Evolutionary conservation across 2,797 vertebrate genomes (phyloP).

Genomic region (Phylloscopus collybita): DNA sequence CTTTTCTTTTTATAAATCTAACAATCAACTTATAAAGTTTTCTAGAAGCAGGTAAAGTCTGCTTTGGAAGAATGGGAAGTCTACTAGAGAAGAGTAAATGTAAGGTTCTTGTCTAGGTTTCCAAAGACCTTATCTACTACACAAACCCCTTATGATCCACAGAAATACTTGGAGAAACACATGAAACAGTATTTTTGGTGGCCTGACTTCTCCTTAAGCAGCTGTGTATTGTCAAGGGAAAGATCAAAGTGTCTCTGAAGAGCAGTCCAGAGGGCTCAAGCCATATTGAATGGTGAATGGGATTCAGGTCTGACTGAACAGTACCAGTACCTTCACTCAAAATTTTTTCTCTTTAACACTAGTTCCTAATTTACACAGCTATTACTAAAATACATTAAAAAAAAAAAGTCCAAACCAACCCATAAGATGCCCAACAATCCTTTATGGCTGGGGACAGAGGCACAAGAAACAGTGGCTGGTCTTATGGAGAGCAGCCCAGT

Average conservation of each 20-base stretch:
- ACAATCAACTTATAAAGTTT: background rate
- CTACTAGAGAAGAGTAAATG: background rate
- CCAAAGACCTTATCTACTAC: background rate
- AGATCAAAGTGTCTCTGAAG: background rate
- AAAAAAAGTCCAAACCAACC: background rate
- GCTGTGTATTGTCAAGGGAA: background rate
- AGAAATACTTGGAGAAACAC: background rate
- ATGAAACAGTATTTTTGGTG: background rate
- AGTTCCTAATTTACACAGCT: background rate
- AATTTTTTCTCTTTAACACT: background rate
- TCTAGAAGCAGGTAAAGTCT: background rate
- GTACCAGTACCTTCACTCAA: background rate
- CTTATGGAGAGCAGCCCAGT: background rate
- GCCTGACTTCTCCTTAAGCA: background rate
- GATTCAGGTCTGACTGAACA: background rate
- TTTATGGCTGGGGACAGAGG: background rate
- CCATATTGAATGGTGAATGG: background rate
- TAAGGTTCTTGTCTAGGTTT: background rate
- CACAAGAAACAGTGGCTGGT: background rate
- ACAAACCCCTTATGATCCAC: fast-evolving
- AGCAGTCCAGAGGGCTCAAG: background rate
- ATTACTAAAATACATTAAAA: background rate
- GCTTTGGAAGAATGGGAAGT: background rate
- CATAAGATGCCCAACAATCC: background rate
- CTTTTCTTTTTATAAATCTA: background rate